A percentile compares a stretch with the other conserved stretches of the same genome.
Conservation (phyloP, 2,113 vertebrate species). For the Dryoscopus gambensis region DNA sequence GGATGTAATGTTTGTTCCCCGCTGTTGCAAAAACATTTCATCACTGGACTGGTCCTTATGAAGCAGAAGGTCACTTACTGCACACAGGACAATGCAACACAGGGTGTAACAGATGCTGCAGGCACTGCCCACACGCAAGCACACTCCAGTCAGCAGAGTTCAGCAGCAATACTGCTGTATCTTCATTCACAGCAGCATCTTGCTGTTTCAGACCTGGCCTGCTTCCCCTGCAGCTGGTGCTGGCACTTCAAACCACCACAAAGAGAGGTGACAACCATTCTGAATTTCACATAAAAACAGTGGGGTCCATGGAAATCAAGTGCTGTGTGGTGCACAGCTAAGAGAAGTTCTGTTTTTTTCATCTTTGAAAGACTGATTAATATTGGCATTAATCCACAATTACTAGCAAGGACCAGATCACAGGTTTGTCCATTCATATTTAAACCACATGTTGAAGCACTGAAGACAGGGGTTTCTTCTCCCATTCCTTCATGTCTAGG, state of each 20-base stretch:
- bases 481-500: conserved; percentile 71
- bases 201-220: neutral
- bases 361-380: conserved; percentile 66
- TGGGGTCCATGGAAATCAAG: conserved; percentile 68
- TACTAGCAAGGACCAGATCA: conserved; percentile 62
- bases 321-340: conserved; percentile 53
- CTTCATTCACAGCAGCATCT: conserved; percentile 33
- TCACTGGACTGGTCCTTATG: neutral
- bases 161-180: neutral
- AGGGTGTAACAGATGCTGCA: neutral
- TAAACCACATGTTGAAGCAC: conserved; percentile 56
- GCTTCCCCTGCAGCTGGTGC: conserved; percentile 71
- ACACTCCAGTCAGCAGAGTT: neutral
- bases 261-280: conserved; percentile 71
- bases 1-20: neutral
- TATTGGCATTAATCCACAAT: conserved; percentile 72
- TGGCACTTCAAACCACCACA: conserved; percentile 65
- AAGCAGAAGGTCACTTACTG: neutral
- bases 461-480: conserved; percentile 9
- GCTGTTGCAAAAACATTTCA: conserved; percentile 14
- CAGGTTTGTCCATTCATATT: conserved; percentile 64
- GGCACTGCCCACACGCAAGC: conserved; percentile 28
- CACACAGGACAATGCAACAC: neutral
- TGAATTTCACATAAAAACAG: conserved; percentile 72
- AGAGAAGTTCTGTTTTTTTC: conserved; percentile 32